phyloP scores from a whole-genome alignment of 2,888 invertebrate species.

The Neria commutata region DNA sequence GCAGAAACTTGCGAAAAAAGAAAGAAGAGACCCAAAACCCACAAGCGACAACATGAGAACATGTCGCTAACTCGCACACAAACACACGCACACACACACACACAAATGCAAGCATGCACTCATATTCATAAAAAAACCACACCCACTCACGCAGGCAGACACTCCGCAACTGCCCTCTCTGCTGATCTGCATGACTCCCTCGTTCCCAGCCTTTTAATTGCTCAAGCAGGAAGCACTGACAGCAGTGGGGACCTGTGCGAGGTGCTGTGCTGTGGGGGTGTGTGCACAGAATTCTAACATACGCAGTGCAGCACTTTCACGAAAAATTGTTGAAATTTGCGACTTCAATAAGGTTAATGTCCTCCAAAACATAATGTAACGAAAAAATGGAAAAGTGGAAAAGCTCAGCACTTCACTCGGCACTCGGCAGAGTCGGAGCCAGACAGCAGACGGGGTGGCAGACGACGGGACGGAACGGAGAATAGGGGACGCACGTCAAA shows the following conservation, averaged over 20 bases:
- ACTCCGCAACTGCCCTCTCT: too few species aligned
- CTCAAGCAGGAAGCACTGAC: too few species aligned
- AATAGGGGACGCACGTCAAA: not conserved
- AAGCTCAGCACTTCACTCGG: constrained; percentile 24
- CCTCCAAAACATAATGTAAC: constrained; percentile 42
- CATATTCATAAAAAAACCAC: not conserved
- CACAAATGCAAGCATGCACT: not conserved
- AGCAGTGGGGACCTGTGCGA: too few species aligned
- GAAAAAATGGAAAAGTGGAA: constrained; percentile 27
- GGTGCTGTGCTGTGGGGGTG: too few species aligned
- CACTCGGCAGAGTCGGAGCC: constrained; percentile 9
- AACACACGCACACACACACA: not conserved
- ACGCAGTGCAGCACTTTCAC: constrained; percentile 33
- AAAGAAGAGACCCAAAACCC: constrained; percentile 15
- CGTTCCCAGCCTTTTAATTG: too few species aligned
- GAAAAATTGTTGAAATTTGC: constrained; percentile 27
- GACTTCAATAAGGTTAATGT: constrained; percentile 39
- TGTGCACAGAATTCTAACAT: constrained; percentile 29
- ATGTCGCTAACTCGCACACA: not conserved
- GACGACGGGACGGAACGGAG: constrained; percentile 9
- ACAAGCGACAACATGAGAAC: constrained; percentile 21
- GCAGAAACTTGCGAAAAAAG: constrained; percentile 15
- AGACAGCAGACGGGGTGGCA: constrained; percentile 15
- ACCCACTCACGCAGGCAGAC: not conserved
- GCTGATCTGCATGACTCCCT: too few species aligned